A percentile compares a stretch with the other conserved stretches of the same genome.
These are phyloP conservation scores for Thecophora atra DNA, from an alignment of 2,888 invertebrate genomes.

Conservation along the genomic window DNA sequence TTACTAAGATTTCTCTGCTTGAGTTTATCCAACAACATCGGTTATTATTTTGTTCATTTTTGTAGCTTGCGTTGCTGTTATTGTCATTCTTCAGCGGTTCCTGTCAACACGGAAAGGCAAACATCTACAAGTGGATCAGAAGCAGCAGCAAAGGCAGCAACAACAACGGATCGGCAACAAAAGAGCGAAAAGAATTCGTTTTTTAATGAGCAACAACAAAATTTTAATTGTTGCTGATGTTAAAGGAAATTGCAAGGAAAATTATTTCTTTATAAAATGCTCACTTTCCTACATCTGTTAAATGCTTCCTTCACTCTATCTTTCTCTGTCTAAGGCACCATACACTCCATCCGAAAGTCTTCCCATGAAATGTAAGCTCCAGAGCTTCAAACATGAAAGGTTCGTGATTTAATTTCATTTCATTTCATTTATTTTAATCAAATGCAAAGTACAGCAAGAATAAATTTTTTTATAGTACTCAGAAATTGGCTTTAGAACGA, in stretches of 20 bases:
- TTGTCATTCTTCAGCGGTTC: not conserved
- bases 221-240: conserved; percentile 9
- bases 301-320: too few species aligned
- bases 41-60: conserved; percentile 11
- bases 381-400: too few species aligned
- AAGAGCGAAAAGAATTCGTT: not conserved
- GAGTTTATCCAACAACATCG: not conserved
- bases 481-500: too few species aligned
- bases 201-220: conserved; percentile 17
- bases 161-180: not conserved
- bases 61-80: not conserved
- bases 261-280: not conserved
- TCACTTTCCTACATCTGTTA: too few species aligned
- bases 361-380: too few species aligned
- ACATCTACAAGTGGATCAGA: conserved; percentile 21
- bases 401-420: too few species aligned
- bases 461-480: too few species aligned
- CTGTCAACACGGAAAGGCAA: conserved; percentile 29
- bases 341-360: too few species aligned
- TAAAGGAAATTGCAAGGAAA: conserved; percentile 23
- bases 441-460: too few species aligned
- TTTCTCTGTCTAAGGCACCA: too few species aligned
- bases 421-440: too few species aligned
- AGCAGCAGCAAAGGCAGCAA: not conserved
- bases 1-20: not conserved